Evolutionary conservation across 2,888 invertebrate species (phyloP).

Genomic region (Cerastis leucographa): DNA sequence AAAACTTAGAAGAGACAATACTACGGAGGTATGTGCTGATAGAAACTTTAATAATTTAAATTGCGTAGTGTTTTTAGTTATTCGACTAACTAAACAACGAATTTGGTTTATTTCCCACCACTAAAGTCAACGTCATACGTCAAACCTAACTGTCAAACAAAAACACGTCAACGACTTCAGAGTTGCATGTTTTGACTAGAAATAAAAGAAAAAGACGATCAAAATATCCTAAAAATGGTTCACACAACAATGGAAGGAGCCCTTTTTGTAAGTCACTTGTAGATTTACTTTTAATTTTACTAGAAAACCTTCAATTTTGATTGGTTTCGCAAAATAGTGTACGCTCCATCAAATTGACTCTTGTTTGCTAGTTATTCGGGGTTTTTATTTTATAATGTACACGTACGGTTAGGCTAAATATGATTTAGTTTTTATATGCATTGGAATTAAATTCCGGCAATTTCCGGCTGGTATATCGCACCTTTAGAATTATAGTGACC

Average conservation of each 20-base stretch:
- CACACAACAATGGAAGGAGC: slow-evolving; percentile 85
- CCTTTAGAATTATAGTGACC: too few relatives aligned
- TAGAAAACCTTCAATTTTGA: neutral
- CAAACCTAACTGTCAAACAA: slow-evolving; percentile 52
- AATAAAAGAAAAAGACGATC: slow-evolving; percentile 19
- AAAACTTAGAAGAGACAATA: neutral
- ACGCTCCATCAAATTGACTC: neutral
- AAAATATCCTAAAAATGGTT: slow-evolving; percentile 77
- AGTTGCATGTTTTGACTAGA: slow-evolving; percentile 50
- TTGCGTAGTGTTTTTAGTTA: neutral
- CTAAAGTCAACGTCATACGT: slow-evolving; percentile 39
- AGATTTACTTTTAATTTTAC: neutral
- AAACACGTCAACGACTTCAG: slow-evolving; percentile 67
- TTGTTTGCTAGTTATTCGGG: neutral
- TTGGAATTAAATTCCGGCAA: neutral
- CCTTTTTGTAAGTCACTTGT: slow-evolving; percentile 81
- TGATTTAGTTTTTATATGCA: too few relatives aligned
- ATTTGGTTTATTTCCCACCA: neutral
- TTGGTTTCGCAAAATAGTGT: neutral
- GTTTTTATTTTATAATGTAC: neutral
- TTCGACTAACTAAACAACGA: neutral
- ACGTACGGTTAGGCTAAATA: neutral
- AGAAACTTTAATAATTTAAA: neutral
- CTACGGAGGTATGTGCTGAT: neutral
- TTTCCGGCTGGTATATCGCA: slow-evolving; percentile 1